Evolutionary conservation across 2,888 invertebrate genomes (phyloP).

Genomic region (Tetragnatha montana): DNA sequence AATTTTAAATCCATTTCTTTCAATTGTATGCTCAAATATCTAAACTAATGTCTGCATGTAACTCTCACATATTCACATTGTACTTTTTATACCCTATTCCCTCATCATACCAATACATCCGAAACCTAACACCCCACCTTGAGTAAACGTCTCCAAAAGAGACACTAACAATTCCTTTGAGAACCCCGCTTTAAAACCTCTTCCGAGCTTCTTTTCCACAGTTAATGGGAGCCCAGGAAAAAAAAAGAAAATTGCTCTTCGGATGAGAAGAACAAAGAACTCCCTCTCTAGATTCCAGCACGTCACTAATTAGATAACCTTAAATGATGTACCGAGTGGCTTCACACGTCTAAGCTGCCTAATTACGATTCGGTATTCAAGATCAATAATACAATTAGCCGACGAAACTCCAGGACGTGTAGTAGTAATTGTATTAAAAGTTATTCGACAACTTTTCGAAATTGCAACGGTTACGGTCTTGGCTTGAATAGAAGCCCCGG

Average conservation of each 20-base stretch:
- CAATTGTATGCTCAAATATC: too few species aligned
- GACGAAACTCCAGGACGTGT: slow-evolving; percentile 1
- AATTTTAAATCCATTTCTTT: too few species aligned
- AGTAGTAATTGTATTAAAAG: slow-evolving; percentile 31
- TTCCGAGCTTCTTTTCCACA: not conserved
- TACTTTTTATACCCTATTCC: not conserved
- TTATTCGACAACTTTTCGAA: slow-evolving; percentile 17
- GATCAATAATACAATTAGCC: slow-evolving; percentile 41
- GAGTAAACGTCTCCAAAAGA: not conserved
- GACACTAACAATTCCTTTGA: not conserved
- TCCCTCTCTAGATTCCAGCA: not conserved
- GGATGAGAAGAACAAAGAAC: not conserved
- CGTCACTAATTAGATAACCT: slow-evolving; percentile 34
- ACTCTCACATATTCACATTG: not conserved
- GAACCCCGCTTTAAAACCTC: not conserved
- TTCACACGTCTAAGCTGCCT: slow-evolving; percentile 5
- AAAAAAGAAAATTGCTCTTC: not conserved
- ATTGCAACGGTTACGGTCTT: not conserved
- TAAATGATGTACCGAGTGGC: slow-evolving; percentile 26
- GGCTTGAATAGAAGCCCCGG: too few species aligned
- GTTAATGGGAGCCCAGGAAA: not conserved
- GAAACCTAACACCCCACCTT: not conserved
- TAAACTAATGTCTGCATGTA: not conserved
- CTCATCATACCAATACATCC: not conserved
- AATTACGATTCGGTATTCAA: slow-evolving; percentile 32